Conservation (phyloP, 2,797 vertebrate genomes). For the Pangasius sanitwongsei region DNA sequence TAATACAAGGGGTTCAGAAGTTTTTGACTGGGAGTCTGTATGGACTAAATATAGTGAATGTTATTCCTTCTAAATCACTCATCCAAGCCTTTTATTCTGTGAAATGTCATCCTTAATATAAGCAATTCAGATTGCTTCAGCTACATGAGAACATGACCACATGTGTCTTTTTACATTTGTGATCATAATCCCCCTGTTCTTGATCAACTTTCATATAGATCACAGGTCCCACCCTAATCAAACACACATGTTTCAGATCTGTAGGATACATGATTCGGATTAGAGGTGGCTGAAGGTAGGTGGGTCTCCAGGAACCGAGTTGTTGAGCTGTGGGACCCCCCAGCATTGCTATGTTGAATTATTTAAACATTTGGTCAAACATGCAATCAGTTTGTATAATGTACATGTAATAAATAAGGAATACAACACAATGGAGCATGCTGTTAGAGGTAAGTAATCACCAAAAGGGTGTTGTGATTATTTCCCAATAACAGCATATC, state of each 20-base stretch:
- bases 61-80: slow-evolving; percentile 5
- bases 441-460: background rate
- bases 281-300: slow-evolving; percentile 9
- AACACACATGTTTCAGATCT: slow-evolving; percentile 16
- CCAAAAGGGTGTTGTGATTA: background rate
- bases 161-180: slow-evolving; percentile 14
- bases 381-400: slow-evolving; percentile 25
- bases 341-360: background rate
- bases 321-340: slow-evolving; percentile 25
- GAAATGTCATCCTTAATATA: slow-evolving; percentile 11
- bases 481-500: background rate
- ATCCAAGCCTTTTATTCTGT: slow-evolving; percentile 4
- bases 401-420: slow-evolving; percentile 8
- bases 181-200: slow-evolving; percentile 1
- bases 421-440: background rate
- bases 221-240: slow-evolving; percentile 14
- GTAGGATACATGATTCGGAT: slow-evolving; percentile 16
- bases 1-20: background rate
- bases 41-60: background rate
- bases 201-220: slow-evolving; percentile 18
- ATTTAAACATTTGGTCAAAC: background rate
- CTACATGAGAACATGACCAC: slow-evolving; percentile 14
- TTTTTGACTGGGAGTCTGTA: background rate
- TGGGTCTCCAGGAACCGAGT: background rate
- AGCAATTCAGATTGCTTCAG: slow-evolving; percentile 22